Percentiles rank a stretch among this genome's conserved stretches.
Evolutionary conservation across 2,113 vertebrate genomes (phyloP).

Genomic region (Gymnorhina tibicen): DNA sequence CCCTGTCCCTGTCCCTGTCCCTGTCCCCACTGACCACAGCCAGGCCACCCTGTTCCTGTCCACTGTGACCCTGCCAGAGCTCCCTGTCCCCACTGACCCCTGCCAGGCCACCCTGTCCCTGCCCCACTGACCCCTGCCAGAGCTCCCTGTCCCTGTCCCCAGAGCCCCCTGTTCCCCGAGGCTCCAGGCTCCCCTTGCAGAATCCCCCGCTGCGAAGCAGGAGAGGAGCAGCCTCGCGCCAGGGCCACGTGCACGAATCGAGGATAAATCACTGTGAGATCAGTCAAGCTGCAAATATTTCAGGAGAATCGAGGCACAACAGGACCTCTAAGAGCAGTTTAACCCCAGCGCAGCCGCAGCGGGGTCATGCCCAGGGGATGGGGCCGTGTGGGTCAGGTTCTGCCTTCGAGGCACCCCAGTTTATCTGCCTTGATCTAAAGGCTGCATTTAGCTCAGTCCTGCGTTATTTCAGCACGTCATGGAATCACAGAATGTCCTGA

Average conservation of each 20-base stretch:
- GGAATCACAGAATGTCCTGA: not conserved
- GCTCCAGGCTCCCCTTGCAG: not conserved
- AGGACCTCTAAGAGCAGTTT: not conserved
- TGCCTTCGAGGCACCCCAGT: not conserved
- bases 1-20: too few relatives aligned
- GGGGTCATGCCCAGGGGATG: not conserved
- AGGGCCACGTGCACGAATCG: fast-evolving
- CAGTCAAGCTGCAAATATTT: not conserved
- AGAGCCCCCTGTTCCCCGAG: fast-evolving
- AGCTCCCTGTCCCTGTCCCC: not conserved
- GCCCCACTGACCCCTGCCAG: too few relatives aligned
- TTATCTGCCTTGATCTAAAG: not conserved
- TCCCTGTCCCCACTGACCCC: too few relatives aligned
- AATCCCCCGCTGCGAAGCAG: not conserved
- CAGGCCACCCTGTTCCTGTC: not conserved
- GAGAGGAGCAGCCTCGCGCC: not conserved
- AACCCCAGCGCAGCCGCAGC: not conserved
- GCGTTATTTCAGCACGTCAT: fast-evolving
- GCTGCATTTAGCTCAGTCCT: not conserved
- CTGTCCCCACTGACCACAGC: too few relatives aligned
- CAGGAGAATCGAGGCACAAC: not conserved
- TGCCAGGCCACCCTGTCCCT: too few relatives aligned
- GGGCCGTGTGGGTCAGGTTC: not conserved
- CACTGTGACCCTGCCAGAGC: too few relatives aligned
- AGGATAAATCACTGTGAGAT: not conserved